A percentile compares a stretch with the other conserved stretches of the same genome.
These are phyloP conservation scores for Samia ricini DNA, from an alignment of 1,140 invertebrate genomes.

Conservation along the genomic window DNA sequence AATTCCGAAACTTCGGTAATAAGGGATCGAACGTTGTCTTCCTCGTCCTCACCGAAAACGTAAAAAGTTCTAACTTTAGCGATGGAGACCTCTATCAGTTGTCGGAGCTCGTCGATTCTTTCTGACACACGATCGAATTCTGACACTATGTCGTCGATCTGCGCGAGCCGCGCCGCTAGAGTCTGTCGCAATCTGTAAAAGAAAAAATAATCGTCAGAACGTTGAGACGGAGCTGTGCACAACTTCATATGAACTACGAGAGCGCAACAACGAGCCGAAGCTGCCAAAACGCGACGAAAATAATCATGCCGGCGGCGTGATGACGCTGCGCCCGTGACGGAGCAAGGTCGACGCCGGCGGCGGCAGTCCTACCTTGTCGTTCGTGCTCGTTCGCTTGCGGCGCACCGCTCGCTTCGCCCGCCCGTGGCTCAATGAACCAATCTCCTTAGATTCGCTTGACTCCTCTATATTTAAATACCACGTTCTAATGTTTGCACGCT, in stretches of 20 bases:
- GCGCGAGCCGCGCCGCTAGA: slow-evolving; percentile 72
- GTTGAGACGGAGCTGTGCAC: slow-evolving; percentile 31
- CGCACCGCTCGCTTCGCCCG: slow-evolving; percentile 68
- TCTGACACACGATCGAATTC: slow-evolving; percentile 77
- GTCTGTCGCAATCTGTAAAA: slow-evolving; percentile 74
- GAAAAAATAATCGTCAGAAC: slow-evolving; percentile 40
- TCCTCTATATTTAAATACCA: slow-evolving; percentile 67
- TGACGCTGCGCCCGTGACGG: slow-evolving; percentile 53
- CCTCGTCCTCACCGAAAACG: slow-evolving; percentile 85
- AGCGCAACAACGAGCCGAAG: slow-evolving; percentile 37
- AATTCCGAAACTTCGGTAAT: slow-evolving; percentile 76
- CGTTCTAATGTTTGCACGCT: slow-evolving; percentile 64
- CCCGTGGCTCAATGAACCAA: slow-evolving; percentile 73
- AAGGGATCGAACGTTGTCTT: slow-evolving; percentile 76
- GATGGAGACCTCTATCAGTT: slow-evolving; percentile 80
- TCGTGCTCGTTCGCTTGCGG: slow-evolving; percentile 65
- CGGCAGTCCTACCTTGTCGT: slow-evolving; percentile 54
- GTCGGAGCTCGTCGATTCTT: slow-evolving; percentile 81
- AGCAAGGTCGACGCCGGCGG: slow-evolving; percentile 57
- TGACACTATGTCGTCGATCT: slow-evolving; percentile 70
- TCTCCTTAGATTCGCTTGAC: slow-evolving; percentile 48
- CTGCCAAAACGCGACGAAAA: slow-evolving; percentile 73
- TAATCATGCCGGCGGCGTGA: slow-evolving; percentile 57
- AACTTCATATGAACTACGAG: slow-evolving; percentile 33
- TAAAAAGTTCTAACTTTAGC: slow-evolving; percentile 82